Conservation (phyloP, 2,797 vertebrate genomes). For the Xiphorhynchus erythropygius region DNA sequence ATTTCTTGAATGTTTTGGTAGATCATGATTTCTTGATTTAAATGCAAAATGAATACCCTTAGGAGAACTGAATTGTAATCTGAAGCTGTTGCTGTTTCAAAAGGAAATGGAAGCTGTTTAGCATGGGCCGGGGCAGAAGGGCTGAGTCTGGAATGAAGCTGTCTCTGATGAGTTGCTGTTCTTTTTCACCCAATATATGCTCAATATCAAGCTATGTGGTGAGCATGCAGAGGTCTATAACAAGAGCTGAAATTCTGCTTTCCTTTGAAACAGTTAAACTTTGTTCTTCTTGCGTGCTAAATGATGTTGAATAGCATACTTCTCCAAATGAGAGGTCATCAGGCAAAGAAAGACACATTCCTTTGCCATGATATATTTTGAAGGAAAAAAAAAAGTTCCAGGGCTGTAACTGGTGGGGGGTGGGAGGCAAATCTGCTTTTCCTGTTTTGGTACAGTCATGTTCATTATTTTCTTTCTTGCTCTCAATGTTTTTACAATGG, state of each 20-base stretch:
- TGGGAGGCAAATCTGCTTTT: not conserved
- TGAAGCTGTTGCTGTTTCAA: not conserved
- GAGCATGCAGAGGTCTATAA: not conserved
- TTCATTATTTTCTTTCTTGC: not conserved
- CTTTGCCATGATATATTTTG: conserved; percentile 18
- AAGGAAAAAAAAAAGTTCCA: not conserved
- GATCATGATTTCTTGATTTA: not conserved
- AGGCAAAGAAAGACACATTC: conserved; percentile 29
- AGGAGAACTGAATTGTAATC: not conserved
- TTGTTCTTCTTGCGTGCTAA: not conserved
- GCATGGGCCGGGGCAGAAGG: not conserved
- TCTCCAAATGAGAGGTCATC: conserved; percentile 9
- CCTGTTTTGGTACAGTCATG: not conserved
- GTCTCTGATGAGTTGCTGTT: not conserved
- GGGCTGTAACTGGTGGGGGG: not conserved
- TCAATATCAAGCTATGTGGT: not conserved
- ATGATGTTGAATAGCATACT: not conserved
- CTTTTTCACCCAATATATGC: not conserved
- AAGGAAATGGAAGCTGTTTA: not conserved
- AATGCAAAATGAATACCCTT: not conserved
- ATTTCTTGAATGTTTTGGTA: not conserved
- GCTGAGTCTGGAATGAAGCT: not conserved
- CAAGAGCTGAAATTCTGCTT: not conserved
- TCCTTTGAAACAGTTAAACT: not conserved
- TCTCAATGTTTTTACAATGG: not conserved